Percentiles rank a stretch among this genome's conserved stretches.
phyloP scores from a whole-genome alignment of 2,113 vertebrate species.

The Mustela lutreola region DNA sequence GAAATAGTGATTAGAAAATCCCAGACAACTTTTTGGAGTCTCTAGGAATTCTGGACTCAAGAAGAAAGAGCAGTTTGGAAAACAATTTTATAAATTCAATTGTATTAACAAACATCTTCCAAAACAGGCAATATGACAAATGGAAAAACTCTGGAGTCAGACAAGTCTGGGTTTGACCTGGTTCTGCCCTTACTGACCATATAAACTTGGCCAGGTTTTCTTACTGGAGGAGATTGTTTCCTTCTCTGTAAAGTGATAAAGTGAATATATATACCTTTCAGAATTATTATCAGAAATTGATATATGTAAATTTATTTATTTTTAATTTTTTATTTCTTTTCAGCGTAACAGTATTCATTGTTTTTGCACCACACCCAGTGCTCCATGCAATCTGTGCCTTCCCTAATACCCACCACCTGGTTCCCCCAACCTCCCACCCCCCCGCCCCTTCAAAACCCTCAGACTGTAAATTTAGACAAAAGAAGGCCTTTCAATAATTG shows the following conservation, averaged over 20 bases:
- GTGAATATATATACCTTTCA: background rate
- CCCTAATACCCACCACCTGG: too few species aligned
- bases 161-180: background rate
- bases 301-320: background rate
- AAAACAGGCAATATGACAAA: background rate
- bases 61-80: conserved; percentile 47
- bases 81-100: conserved; percentile 10
- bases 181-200: background rate
- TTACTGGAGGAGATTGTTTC: background rate
- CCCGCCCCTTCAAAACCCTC: too few species aligned
- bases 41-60: conserved; percentile 55
- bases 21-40: conserved; percentile 24
- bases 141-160: background rate
- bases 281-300: conserved; percentile 26
- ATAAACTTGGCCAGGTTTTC: background rate
- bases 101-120: conserved; percentile 24
- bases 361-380: too few species aligned
- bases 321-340: too few species aligned
- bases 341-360: too few species aligned
- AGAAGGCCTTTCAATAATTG: background rate
- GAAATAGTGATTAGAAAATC: background rate
- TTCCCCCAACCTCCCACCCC: too few species aligned
- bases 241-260: background rate
- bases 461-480: background rate
- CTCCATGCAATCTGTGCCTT: too few species aligned